These are phyloP conservation scores for Orius insidiosus DNA, from an alignment of 1,140 invertebrate genomes.

Conservation along the genomic window DNA sequence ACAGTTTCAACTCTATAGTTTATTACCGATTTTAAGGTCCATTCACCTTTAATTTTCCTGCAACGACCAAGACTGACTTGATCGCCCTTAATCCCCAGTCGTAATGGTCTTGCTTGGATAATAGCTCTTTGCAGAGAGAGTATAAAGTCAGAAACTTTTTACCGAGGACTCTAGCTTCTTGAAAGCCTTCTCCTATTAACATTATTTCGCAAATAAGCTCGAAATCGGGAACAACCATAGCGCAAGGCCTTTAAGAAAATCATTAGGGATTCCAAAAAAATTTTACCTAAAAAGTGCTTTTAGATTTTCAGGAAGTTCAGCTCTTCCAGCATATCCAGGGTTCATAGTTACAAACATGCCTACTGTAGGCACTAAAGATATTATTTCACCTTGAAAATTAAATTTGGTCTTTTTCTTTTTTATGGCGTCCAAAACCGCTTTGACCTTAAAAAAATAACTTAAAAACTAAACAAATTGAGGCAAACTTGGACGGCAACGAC, in stretches of 20 bases:
- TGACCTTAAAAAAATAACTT: slow-evolving; percentile 29
- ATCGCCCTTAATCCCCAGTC: slow-evolving; percentile 88
- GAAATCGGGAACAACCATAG: slow-evolving; percentile 89
- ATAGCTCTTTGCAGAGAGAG: slow-evolving; percentile 65
- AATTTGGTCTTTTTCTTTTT: slow-evolving; percentile 61
- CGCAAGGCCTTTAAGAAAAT: slow-evolving; percentile 50
- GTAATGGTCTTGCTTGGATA: slow-evolving; percentile 89
- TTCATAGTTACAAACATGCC: slow-evolving; percentile 94
- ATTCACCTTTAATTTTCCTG: slow-evolving; percentile 54
- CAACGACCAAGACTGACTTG: slow-evolving; percentile 82
- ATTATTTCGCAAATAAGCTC: slow-evolving; percentile 88
- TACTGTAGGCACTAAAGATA: slow-evolving; percentile 55
- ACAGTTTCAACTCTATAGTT: too few relatives aligned
- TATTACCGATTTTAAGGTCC: too few relatives aligned
- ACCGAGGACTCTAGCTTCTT: slow-evolving; percentile 70
- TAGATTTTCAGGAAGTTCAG: slow-evolving; percentile 70
- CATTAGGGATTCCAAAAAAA: background rate
- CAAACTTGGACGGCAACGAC: slow-evolving; percentile 66
- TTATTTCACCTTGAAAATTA: slow-evolving; percentile 67
- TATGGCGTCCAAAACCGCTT: slow-evolving; percentile 67
- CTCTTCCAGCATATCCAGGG: slow-evolving; percentile 73
- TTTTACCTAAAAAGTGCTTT: slow-evolving; percentile 44
- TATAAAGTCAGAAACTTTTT: slow-evolving; percentile 84
- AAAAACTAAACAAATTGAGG: background rate
- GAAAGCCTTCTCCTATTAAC: slow-evolving; percentile 83